Percentiles rank a stretch among this genome's conserved stretches.
Evolutionary conservation across 1,140 invertebrate genomes (phyloP).

Genomic region (Thaumetopoea pityocampa): DNA sequence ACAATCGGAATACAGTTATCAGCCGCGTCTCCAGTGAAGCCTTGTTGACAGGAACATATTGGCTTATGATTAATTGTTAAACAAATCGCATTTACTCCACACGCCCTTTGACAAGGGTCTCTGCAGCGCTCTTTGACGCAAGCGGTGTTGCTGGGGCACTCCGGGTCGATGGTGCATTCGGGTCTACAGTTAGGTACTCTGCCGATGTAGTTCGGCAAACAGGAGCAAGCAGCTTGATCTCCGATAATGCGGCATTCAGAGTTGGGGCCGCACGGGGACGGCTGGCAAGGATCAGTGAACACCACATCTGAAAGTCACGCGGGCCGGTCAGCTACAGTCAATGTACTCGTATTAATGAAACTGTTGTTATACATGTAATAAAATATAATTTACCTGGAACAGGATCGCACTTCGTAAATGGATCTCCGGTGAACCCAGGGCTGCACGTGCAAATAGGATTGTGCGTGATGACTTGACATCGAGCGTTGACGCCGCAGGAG

Average conservation of each 20-base stretch:
- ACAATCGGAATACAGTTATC: slow-evolving; percentile 55
- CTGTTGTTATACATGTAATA: slow-evolving; percentile 8
- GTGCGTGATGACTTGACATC: slow-evolving; percentile 89
- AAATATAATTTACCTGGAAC: slow-evolving; percentile 76
- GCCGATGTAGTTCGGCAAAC: slow-evolving; percentile 84
- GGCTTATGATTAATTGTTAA: slow-evolving; percentile 79
- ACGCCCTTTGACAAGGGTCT: slow-evolving; percentile 84
- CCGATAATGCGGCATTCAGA: slow-evolving; percentile 86
- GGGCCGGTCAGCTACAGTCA: neutral
- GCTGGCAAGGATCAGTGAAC: slow-evolving; percentile 77
- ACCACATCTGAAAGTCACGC: slow-evolving; percentile 38
- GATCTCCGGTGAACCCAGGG: slow-evolving; percentile 86
- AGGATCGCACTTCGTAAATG: slow-evolving; percentile 81
- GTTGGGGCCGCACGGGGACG: slow-evolving; percentile 88
- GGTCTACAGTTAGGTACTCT: slow-evolving; percentile 85
- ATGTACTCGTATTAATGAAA: slow-evolving; percentile 1
- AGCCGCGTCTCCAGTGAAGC: slow-evolving; percentile 74
- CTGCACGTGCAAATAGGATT: slow-evolving; percentile 89
- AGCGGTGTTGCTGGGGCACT: slow-evolving; percentile 81
- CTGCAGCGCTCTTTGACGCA: slow-evolving; percentile 83
- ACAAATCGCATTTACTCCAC: slow-evolving; percentile 82
- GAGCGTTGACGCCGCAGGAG: slow-evolving; percentile 86
- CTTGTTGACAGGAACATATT: slow-evolving; percentile 76
- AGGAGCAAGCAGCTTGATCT: slow-evolving; percentile 86
- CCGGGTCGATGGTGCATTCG: slow-evolving; percentile 84